Evolutionary conservation across 2,113 vertebrate genomes (phyloP).

Genomic region (Pseudois nayaur): DNA sequence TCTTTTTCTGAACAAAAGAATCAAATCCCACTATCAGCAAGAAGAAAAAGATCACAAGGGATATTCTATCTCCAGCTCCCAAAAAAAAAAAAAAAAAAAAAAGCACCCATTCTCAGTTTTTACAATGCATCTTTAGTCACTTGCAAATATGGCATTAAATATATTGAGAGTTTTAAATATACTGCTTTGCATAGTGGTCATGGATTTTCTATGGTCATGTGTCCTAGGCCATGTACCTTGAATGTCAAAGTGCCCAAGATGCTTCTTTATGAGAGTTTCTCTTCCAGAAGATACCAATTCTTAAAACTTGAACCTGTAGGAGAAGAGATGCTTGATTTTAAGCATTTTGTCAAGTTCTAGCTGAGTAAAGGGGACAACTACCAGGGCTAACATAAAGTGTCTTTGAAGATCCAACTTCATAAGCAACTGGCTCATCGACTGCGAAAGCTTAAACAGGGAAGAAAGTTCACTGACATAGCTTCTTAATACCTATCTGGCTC

Average conservation of each 20-base stretch:
- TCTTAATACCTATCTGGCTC: slow-evolving; percentile 6
- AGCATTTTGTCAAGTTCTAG: slow-evolving; percentile 4
- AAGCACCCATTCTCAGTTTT: not conserved
- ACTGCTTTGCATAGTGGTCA: not conserved
- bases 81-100: not conserved
- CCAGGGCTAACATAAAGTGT: not conserved
- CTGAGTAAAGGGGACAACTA: not conserved
- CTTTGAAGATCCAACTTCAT: slow-evolving; percentile 11
- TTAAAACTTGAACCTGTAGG: slow-evolving; percentile 19
- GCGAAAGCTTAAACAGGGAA: slow-evolving; percentile 22
- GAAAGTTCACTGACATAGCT: not conserved
- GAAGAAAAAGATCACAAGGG: not conserved
- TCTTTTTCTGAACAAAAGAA: not conserved
- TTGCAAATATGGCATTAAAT: slow-evolving; percentile 10
- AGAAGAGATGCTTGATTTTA: slow-evolving; percentile 31
- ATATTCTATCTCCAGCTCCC: not conserved
- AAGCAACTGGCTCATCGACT: not conserved
- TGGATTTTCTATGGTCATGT: not conserved
- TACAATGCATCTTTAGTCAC: slow-evolving; percentile 1
- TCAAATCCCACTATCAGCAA: not conserved
- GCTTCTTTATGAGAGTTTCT: not conserved
- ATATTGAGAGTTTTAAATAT: not conserved
- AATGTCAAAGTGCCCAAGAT: not conserved
- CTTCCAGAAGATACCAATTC: slow-evolving; percentile 11
- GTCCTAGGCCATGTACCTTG: not conserved